Evolutionary conservation across 2,888 invertebrate genomes (phyloP), one percentile per base, ranked within the genome.

Genomic region (Agrilus biguttatus): DNA sequence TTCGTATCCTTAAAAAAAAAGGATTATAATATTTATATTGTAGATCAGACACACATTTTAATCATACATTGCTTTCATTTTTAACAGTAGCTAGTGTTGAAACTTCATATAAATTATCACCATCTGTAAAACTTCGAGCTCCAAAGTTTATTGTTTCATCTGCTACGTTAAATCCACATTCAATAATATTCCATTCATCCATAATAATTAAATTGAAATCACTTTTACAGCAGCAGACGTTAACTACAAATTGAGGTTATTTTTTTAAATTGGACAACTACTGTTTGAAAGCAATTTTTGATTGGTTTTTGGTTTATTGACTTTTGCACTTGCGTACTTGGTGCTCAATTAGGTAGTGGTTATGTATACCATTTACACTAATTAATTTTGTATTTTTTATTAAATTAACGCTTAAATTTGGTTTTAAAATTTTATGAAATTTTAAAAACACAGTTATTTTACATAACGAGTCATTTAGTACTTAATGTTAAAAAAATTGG

Each of bases 81-180:
- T 46, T 49, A 17, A 69, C 61, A 7, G 62, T 57, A 40, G 70
- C 71, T 43, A 70, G 49, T 2, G 73, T 74, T 41, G 58, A 61
- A 21, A 67, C 64, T 63, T 73, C 73, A 49, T 68, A 72, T 34
- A 72, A 62, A 40, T 62, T 65, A 52, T 64, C 62, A 34, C 60
- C 62, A 46, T 67, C 67, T 3, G 61, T 63, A 36, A 69, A 55
- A 36, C 58, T 59, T 46, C 72, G 61, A 21, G 65, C 61, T 3
- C 72, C 73, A 53, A 73, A 73, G 59, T 72, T 72, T 1, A 69
- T 59, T 10, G 72, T 73, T 58, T 73, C 72, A 47, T 73, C 70
- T 1, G 69, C 68, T 28, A 58, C 52, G 48, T 69, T 65, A 47
- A 68, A 72, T 13, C 68, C 70, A 19, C 64, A 59, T 36, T 57